Percentiles rank a stretch among this genome's conserved stretches.
These are phyloP conservation scores for Deilephila elpenor DNA, from an alignment of 2,888 invertebrate genomes.

Conservation along the genomic window DNA sequence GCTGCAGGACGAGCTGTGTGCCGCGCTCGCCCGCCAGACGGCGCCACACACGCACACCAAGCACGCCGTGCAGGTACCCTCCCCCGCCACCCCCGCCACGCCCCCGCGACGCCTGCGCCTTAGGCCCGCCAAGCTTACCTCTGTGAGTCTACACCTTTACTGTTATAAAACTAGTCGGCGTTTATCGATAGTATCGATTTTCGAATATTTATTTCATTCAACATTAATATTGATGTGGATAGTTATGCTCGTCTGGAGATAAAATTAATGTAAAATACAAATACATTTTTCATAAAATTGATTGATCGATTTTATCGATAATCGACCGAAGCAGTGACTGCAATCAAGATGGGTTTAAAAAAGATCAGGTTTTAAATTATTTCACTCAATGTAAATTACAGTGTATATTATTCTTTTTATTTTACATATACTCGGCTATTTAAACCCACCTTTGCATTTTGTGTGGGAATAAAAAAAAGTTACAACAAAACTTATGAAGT, in stretches of 20 bases:
- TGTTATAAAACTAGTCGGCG: neutral
- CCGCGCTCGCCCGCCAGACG: slow-evolving; percentile 96
- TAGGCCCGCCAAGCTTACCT: slow-evolving; percentile 77
- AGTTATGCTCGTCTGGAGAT: too few species aligned
- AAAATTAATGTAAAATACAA: too few species aligned
- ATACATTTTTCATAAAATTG: neutral
- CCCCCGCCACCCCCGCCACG: neutral
- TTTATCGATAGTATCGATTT: neutral
- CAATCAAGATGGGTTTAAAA: slow-evolving; percentile 14
- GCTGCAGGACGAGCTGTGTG: slow-evolving; percentile 96
- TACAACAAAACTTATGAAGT: too few species aligned
- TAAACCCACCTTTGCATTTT: slow-evolving; percentile 20
- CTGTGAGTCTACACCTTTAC: slow-evolving; percentile 63
- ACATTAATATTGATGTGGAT: too few species aligned
- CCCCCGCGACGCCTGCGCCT: slow-evolving; percentile 38
- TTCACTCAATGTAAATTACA: neutral
- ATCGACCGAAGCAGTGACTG: neutral
- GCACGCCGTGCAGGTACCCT: slow-evolving; percentile 91
- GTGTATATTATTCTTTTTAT: neutral
- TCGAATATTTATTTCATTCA: neutral
- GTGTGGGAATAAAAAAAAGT: neutral
- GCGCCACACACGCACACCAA: slow-evolving; percentile 92
- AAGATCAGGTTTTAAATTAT: neutral
- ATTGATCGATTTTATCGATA: neutral
- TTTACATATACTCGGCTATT: neutral